These are phyloP conservation scores for Phenganax stokvisi DNA, from an alignment of 92 coral and sea anemone genomes.

Conservation along the genomic window DNA sequence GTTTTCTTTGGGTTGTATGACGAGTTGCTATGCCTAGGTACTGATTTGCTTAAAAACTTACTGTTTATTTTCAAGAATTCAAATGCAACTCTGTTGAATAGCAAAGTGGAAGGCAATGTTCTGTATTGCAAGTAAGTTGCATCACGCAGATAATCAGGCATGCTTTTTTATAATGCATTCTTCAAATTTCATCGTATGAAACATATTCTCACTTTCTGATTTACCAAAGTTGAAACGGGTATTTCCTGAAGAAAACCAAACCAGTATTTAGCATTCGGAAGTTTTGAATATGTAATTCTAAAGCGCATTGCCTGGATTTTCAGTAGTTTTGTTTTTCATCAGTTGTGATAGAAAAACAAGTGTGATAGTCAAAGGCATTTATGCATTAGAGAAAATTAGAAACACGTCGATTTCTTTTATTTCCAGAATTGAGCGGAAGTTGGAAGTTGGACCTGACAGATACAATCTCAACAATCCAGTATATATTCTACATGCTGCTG, in stretches of 20 bases:
- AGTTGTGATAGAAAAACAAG: neutral
- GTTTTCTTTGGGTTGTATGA: neutral
- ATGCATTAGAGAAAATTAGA: neutral
- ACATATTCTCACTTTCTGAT: neutral
- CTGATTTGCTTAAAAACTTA: neutral
- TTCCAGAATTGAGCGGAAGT: constrained; percentile 23
- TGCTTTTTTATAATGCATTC: neutral
- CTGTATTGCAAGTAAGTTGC: constrained; percentile 20
- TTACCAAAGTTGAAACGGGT: too few relatives aligned
- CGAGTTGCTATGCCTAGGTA: neutral
- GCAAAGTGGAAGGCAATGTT: neutral
- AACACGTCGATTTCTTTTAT: too few relatives aligned
- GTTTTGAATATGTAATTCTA: too few relatives aligned
- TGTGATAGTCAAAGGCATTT: neutral
- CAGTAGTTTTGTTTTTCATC: too few relatives aligned
- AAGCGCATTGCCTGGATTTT: too few relatives aligned
- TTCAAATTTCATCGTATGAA: neutral
- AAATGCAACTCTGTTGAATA: constrained; percentile 15
- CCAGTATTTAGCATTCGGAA: too few relatives aligned
- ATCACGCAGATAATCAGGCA: neutral
- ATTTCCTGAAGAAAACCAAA: too few relatives aligned
- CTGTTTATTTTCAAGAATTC: neutral
- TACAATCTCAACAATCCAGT: constrained; percentile 20
- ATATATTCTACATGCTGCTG: constrained; percentile 32
- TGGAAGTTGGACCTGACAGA: neutral